Percentiles rank a stretch among this genome's conserved stretches.
Evolutionary conservation across 2,113 vertebrate species (phyloP).

Genomic region (Chascanopsetta lugubris): DNA sequence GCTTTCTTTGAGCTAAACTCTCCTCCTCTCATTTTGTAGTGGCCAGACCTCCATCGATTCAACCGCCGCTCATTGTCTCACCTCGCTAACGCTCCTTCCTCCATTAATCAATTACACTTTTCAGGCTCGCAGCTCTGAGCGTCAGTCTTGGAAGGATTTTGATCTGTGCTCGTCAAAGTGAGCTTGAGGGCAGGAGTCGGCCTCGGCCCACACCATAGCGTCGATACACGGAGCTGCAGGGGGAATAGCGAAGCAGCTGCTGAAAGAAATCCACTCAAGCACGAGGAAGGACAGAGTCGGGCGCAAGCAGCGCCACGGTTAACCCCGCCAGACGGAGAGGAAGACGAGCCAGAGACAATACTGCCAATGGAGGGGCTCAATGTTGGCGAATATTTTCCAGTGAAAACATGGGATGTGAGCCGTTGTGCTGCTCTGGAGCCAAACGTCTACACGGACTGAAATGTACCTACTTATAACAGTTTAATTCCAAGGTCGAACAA

Average conservation of each 20-base stretch:
- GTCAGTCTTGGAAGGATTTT: conserved; percentile 38
- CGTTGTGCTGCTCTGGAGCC: conserved; percentile 3
- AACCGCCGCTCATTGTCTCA: neutral
- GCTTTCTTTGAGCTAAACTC: neutral
- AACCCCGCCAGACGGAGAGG: conserved; percentile 29
- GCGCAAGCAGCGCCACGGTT: neutral
- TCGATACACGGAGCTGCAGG: conserved; percentile 40
- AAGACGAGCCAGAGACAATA: conserved; percentile 15
- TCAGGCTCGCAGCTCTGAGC: conserved; percentile 16
- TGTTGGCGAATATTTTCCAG: conserved; percentile 31
- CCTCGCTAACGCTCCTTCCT: neutral
- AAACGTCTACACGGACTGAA: neutral
- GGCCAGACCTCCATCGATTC: neutral
- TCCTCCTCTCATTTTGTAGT: neutral
- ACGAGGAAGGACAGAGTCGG: conserved; percentile 8
- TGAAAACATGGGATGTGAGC: conserved; percentile 21
- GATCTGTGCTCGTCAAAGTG: conserved; percentile 22
- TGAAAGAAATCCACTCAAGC: conserved; percentile 16
- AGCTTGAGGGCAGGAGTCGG: conserved; percentile 48
- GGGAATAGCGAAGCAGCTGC: conserved; percentile 37
- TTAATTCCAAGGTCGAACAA: conserved; percentile 20
- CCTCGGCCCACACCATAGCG: conserved; percentile 10
- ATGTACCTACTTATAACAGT: conserved; percentile 12
- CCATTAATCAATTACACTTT: conserved; percentile 23
- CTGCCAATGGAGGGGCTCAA: conserved; percentile 26